Conservation (phyloP, 2,888 invertebrate genomes). For the Nebria brevicollis region DNA sequence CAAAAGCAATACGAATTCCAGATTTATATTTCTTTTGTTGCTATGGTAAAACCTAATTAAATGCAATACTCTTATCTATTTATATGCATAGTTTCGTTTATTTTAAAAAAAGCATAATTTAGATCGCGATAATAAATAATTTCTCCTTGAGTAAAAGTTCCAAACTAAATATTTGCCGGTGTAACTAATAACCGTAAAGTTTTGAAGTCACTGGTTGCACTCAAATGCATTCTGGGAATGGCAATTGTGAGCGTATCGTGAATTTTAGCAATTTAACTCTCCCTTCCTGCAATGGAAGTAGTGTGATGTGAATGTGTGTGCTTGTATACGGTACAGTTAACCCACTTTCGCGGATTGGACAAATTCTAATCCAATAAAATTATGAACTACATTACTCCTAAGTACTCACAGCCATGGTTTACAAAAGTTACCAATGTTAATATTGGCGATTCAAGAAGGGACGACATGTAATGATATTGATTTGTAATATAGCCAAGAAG, state of each 20-base stretch:
- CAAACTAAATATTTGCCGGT: not conserved
- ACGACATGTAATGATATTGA: slow-evolving; percentile 38
- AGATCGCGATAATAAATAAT: not conserved
- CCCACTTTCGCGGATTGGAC: slow-evolving; percentile 42
- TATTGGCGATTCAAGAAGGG: not conserved
- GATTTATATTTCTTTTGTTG: not conserved
- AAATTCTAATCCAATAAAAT: slow-evolving; percentile 45
- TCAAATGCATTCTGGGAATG: slow-evolving; percentile 15
- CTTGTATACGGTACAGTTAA: slow-evolving; percentile 29
- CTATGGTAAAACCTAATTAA: not conserved
- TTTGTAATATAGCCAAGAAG: slow-evolving; percentile 29
- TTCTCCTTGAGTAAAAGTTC: not conserved
- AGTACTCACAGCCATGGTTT: slow-evolving; percentile 30
- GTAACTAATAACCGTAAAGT: not conserved
- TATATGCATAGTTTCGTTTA: too few species aligned
- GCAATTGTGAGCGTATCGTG: slow-evolving; percentile 39
- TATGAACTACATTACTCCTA: slow-evolving; percentile 44
- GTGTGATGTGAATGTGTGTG: not conserved
- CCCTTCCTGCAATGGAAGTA: not conserved
- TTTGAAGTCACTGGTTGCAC: not conserved
- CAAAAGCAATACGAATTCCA: not conserved
- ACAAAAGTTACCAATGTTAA: slow-evolving; percentile 22
- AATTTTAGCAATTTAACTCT: slow-evolving; percentile 40
- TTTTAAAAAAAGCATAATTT: not conserved
- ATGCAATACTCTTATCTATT: too few species aligned